phyloP scores from a whole-genome alignment of 2,888 invertebrate species.

The Sclerodermus sp. region DNA sequence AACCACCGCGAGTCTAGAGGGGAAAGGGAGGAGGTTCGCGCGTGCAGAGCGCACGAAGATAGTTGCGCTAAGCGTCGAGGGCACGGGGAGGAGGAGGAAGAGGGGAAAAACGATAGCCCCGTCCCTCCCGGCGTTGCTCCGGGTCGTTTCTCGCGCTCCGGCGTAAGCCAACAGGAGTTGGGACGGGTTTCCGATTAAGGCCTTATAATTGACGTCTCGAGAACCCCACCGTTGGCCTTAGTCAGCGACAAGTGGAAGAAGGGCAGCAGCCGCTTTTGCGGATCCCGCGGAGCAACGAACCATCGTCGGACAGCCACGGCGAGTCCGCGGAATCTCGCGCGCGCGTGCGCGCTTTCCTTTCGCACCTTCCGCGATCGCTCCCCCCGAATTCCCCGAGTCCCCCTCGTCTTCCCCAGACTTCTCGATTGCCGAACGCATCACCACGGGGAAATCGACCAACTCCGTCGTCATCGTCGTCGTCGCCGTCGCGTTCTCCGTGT shows the following conservation, averaged over 20 bases:
- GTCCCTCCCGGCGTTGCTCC: conserved; percentile 18
- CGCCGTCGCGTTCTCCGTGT: conserved; percentile 13
- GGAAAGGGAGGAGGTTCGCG: conserved; percentile 12
- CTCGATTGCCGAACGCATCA: too few relatives aligned
- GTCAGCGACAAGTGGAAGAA: conserved; percentile 9
- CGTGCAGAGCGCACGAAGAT: conserved; percentile 8
- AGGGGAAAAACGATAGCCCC: conserved; percentile 8
- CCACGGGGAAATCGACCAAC: too few relatives aligned
- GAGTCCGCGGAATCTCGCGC: too few relatives aligned
- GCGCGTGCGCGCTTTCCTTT: too few relatives aligned
- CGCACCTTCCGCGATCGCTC: too few relatives aligned
- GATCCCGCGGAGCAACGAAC: conserved; percentile 1
- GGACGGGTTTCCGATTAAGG: conserved; percentile 57
- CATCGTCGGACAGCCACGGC: background rate
- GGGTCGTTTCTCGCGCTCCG: conserved; percentile 23
- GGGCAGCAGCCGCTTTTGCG: conserved; percentile 1
- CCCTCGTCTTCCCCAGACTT: too few relatives aligned
- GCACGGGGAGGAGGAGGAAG: conserved; percentile 1
- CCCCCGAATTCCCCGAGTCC: too few relatives aligned
- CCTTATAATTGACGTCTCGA: conserved; percentile 56
- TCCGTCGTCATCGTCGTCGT: background rate
- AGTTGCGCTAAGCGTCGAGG: conserved; percentile 5
- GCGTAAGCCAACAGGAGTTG: conserved; percentile 52
- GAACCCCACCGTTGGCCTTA: conserved; percentile 32
- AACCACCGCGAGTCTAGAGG: too few relatives aligned